Evolutionary conservation across 2,113 vertebrate genomes (phyloP).

Genomic region (Macheiramphus alcinus): DNA sequence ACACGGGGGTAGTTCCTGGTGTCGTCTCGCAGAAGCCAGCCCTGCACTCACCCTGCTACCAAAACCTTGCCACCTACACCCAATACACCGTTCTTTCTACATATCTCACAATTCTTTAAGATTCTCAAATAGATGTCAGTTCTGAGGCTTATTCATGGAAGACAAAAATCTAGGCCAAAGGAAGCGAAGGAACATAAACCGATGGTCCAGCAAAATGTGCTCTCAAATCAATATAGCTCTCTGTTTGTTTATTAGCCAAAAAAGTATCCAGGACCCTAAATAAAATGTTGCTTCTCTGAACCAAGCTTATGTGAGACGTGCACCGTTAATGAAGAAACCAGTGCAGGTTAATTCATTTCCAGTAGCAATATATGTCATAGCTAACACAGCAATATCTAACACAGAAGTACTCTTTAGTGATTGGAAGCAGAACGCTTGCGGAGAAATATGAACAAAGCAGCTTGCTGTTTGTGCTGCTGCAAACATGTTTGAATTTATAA

Average conservation of each 20-base stretch:
- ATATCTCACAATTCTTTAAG: not conserved
- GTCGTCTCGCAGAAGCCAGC: not conserved
- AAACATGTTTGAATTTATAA: not conserved
- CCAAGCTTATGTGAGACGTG: not conserved
- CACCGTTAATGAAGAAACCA: not conserved
- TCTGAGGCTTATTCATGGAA: not conserved
- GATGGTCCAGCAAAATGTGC: not conserved
- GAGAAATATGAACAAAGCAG: not conserved
- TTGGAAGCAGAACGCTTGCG: not conserved
- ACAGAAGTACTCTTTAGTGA: not conserved
- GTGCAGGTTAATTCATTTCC: not conserved
- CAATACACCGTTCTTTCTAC: not conserved
- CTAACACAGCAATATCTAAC: not conserved
- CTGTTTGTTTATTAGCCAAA: not conserved
- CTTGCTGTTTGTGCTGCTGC: not conserved
- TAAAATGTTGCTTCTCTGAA: not conserved
- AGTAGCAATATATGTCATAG: not conserved
- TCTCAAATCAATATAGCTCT: not conserved
- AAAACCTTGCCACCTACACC: not conserved
- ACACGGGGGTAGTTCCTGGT: not conserved
- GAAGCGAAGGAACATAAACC: not conserved
- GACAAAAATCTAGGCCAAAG: not conserved
- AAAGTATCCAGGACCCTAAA: not conserved
- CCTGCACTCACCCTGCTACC: not conserved
- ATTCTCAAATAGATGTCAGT: not conserved